A percentile compares a stretch with the other conserved stretches of the same genome.
These are phyloP conservation scores for Habrosyne pyritoides DNA, from an alignment of 2,888 invertebrate species.

Conservation along the genomic window DNA sequence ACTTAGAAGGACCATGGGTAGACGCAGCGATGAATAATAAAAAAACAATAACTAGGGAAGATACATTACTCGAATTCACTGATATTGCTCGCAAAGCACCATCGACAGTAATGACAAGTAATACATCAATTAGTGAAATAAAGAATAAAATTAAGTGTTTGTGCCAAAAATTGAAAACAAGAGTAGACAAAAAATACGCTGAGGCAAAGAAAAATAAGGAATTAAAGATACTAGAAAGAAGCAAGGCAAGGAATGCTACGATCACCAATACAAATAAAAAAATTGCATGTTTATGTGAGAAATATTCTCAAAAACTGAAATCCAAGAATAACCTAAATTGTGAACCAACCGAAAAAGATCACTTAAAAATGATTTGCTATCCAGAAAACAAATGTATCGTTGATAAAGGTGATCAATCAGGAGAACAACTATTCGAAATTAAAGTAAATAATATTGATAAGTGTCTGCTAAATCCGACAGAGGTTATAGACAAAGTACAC, in stretches of 20 bases:
- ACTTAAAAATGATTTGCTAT: background rate
- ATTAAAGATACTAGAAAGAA: background rate
- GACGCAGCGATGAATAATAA: constrained; percentile 19
- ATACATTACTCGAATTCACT: background rate
- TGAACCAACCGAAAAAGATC: background rate
- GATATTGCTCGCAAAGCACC: constrained; percentile 19
- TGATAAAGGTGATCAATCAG: constrained; percentile 21
- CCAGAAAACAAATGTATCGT: background rate
- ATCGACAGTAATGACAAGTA: constrained; percentile 13
- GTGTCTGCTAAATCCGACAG: constrained; percentile 35
- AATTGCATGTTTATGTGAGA: constrained; percentile 21
- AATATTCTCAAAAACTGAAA: constrained; percentile 26
- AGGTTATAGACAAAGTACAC: constrained; percentile 35
- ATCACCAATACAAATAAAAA: constrained; percentile 10
- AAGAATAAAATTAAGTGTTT: constrained; percentile 17
- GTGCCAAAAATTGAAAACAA: constrained; percentile 17
- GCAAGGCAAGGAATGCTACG: constrained; percentile 14
- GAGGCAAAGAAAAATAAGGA: background rate
- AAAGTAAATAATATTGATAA: constrained; percentile 37
- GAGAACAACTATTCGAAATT: constrained; percentile 35
- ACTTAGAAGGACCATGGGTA: constrained; percentile 18
- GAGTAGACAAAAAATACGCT: background rate
- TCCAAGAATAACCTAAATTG: constrained; percentile 3
- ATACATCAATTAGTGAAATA: constrained; percentile 14
- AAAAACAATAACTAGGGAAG: background rate